phyloP scores from a whole-genome alignment of 2,113 vertebrate genomes.

The Tautogolabrus adspersus region DNA sequence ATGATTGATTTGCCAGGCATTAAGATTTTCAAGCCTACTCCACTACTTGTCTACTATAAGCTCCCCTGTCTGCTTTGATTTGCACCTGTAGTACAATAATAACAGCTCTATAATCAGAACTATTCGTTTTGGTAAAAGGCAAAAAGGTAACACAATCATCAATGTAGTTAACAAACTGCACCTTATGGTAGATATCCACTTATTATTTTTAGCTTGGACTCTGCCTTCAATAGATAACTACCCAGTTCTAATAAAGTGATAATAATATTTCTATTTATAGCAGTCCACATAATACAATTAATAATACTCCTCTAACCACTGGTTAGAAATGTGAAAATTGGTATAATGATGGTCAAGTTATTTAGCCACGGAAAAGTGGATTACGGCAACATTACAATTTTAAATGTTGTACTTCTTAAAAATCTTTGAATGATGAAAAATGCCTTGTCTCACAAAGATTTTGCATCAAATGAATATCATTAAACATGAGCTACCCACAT shows the following conservation, averaged over 20 bases:
- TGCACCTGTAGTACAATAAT: slow-evolving; percentile 7
- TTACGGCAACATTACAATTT: background rate
- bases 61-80: slow-evolving; percentile 7
- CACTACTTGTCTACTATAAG: slow-evolving; percentile 12
- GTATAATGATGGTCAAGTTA: background rate
- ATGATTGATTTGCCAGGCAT: slow-evolving; percentile 44
- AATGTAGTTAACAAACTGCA: slow-evolving; percentile 14
- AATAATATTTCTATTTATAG: background rate
- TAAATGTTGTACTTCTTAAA: background rate
- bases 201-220: background rate
- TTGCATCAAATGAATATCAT: slow-evolving; percentile 12
- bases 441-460: slow-evolving; percentile 28
- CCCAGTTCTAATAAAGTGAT: slow-evolving; percentile 11
- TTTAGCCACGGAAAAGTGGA: background rate
- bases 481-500: background rate
- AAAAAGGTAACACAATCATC: background rate
- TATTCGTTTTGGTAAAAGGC: background rate
- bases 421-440: background rate
- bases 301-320: background rate
- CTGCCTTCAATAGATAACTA: slow-evolving; percentile 19
- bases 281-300: background rate
- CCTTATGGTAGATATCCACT: background rate
- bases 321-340: background rate
- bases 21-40: slow-evolving; percentile 28
- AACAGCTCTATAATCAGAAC: background rate